Base-by-base conservation (phyloP, 2,113 vertebrate genomes). In the Callionymus lyra region DNA sequence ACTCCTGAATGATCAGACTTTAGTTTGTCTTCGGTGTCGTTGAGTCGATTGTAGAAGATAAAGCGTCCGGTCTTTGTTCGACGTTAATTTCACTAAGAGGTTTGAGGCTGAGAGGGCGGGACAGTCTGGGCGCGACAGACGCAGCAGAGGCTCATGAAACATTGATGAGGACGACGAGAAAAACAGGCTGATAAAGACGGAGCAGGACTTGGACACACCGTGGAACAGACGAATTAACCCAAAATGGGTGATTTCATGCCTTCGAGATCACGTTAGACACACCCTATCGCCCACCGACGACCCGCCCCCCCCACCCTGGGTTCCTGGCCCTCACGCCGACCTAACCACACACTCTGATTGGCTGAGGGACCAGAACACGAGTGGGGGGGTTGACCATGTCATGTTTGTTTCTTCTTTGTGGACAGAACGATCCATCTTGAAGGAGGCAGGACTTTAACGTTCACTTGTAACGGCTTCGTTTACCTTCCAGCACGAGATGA, bases 71-170 rank as follows among this genome's bases (percentile, higher is more conserved):
- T n/a, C n/a, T n/a, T n/a, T n/a, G n/a, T n/a, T n/a, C n/a, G n/a
- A n/a, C n/a, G 21, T 53, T 74, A 68, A 76, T 72, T 56, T 47
- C 62, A 68, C 51, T 60, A 47, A 67, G 55, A 75, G 63, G 40
- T 36, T 2, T 2, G 31, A 2, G 16, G 6, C 11, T 13, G n/a
- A 15, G 10, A 14, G 31, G 19, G 19, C 47, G 21, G 52, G 35
- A 10, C 27, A 12, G 12, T n/a, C n/a, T n/a, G n/a, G n/a, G n/a
- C n/a, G n/a, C 18, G 41, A 53, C 59, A 70, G 64, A 64, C 47
- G 40, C 49, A 47, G 35, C 55, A 49, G 59, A 55, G 49, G 33
- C 66, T 69, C 61, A 66, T 83, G 62, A 80, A 84, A 81, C 61
- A 80, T 82, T 67, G 69, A 84, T 80, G 77, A 78, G 51, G 47